These are phyloP conservation scores for Bombus affinis DNA, from an alignment of 1,140 invertebrate genomes.

Conservation along the genomic window DNA sequence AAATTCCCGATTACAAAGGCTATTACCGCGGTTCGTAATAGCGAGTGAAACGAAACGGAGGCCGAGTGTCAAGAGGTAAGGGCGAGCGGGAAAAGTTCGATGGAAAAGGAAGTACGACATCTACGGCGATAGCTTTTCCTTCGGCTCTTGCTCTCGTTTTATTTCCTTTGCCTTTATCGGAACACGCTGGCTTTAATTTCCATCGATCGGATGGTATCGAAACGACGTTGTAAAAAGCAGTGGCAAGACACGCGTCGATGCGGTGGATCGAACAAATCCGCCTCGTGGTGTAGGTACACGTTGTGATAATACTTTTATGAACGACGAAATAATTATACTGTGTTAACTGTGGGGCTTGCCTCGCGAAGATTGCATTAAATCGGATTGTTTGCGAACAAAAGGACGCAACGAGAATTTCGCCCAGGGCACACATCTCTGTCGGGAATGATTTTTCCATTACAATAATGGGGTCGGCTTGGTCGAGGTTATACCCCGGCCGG, in stretches of 20 bases:
- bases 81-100: background rate
- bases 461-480: slow-evolving; percentile 44
- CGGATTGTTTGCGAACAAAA: slow-evolving; percentile 61
- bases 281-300: too few species aligned
- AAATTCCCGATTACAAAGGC: slow-evolving; percentile 77
- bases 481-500: slow-evolving; percentile 47
- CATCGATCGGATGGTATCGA: background rate
- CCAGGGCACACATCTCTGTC: slow-evolving; percentile 33
- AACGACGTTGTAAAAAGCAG: background rate
- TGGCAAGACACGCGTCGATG: background rate
- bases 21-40: slow-evolving; percentile 71
- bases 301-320: background rate
- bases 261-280: background rate
- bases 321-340: slow-evolving; percentile 44
- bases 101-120: background rate
- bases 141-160: background rate
- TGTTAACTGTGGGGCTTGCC: slow-evolving; percentile 10
- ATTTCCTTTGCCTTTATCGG: background rate
- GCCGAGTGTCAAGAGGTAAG: slow-evolving; percentile 49
- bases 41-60: slow-evolving; percentile 45
- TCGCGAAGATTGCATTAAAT: slow-evolving; percentile 36
- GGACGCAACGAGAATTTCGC: slow-evolving; percentile 55
- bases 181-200: background rate
- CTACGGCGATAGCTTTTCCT: background rate
- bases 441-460: slow-evolving; percentile 66